phyloP scores from a whole-genome alignment of 23 tunicate genomes.

The Botrylloides violaceus region DNA sequence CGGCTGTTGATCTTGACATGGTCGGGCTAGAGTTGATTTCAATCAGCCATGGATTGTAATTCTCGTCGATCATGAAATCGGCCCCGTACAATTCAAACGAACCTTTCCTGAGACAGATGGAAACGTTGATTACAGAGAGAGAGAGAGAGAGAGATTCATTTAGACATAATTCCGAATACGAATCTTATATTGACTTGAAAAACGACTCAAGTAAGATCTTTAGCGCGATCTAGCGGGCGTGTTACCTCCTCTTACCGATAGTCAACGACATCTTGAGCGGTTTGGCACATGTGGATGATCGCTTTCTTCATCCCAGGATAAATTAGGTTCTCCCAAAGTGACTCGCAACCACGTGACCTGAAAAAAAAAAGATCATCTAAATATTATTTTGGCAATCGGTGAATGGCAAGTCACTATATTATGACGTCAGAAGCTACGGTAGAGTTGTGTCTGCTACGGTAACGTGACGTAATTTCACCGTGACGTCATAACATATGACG shows the following conservation, averaged over 20 bases:
- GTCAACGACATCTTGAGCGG: conserved; percentile 83
- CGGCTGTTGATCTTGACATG: conserved; percentile 80
- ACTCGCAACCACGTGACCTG: conserved; percentile 64
- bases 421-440: too few relatives aligned
- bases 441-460: too few relatives aligned
- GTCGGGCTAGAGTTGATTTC: conserved; percentile 96
- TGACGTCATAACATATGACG: too few relatives aligned
- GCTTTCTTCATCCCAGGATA: conserved; percentile 89
- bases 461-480: too few relatives aligned
- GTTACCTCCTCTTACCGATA: conserved; percentile 75
- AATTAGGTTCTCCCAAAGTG: conserved; percentile 71
- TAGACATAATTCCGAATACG: too few relatives aligned
- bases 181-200: too few relatives aligned
- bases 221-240: too few relatives aligned
- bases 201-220: too few relatives aligned
- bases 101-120: conserved; percentile 86
- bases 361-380: neutral
- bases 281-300: conserved; percentile 68
- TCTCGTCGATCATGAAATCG: conserved; percentile 94
- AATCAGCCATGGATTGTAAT: conserved; percentile 85
- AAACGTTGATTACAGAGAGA: too few relatives aligned
- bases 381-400: neutral
- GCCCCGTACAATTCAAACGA: conserved; percentile 98
- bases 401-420: neutral
- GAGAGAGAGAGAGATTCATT: too few relatives aligned